Base-by-base conservation (phyloP, 1,140 invertebrate genomes). In the Anastrepha obliqua region DNA sequence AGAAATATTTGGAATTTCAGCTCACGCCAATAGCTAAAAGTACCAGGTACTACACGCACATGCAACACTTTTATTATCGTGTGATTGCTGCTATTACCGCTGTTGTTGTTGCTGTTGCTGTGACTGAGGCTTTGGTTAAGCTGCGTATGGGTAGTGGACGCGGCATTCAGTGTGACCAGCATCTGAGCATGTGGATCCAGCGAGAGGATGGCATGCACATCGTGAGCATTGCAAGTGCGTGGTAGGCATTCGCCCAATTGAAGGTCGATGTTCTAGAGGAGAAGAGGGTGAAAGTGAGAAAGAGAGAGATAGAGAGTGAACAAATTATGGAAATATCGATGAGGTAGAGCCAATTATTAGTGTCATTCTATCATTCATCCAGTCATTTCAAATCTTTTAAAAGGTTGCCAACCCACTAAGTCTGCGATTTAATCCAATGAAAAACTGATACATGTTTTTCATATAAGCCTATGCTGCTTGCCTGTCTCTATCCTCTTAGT, bases 241-340 rank as follows among this genome's bases (percentile, higher is more conserved):
- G 97, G 97, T 74, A 97, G 91, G 90, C 97, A 97, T 89, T 97
- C 94, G 39, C 97, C 97, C 51, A 92, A 67, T 87, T 88, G 88
- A 7, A 88, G 81, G 20, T 85, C 70, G 4, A 87, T 17, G 20
- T 42, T 42, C 87, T 87, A 3, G 8, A 58, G 7, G 20, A 42
- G 9, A 55, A 6, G 20, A 55, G 17, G 17, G 47, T 47, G 70
- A n/a, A 8, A 39, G 39, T n/a, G 39, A 29, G 29, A 29, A 29
- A 29, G 29, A 29, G 29, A 1, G 29, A 29, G 29, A 29, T 29
- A 29, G 29, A 29, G 29, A 29, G 29, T 29, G 29, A 29, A 29
- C 29, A 29, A 29, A 29, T 29, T 29, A 29, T 29, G 29, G 29
- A 1, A 29, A 29, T 29, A 29, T 29, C 29, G 29, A 29, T 29